Evolutionary conservation across 2,888 invertebrate species (phyloP), one percentile per base, ranked within the genome.

Genomic region (Villa cingulata): DNA sequence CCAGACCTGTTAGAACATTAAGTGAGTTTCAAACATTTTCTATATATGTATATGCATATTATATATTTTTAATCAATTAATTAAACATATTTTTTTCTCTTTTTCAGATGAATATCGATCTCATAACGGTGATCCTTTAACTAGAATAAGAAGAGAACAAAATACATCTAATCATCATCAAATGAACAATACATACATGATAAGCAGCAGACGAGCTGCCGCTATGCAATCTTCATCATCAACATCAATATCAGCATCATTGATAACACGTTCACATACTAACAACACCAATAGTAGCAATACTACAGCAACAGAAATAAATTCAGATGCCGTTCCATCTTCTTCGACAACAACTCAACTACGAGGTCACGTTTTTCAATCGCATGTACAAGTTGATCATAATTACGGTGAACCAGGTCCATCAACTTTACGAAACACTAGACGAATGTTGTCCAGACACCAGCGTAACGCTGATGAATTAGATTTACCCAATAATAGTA

Each of bases 401-500:
- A 67, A 68, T 51, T 70, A 70, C 53, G 66, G 63, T 17, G 64
- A 61, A 45, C 60, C 63, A 12, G 63, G 64, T 4, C 60, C 62
- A 16, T 62, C 63, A 12, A 52, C 57, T 27, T 41, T 55, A 42
- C 61, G 66, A 12, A 59, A 61, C n/a, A 56, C 64, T 9, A 60
- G 68, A 3, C 64, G 65, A 15, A 60, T 63, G 14, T 52, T 70
- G 18, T 69, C 68, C 2, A 62, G 70, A 0, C 69, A 69, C 57
- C 67, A 68, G 49, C 61, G 67, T 2, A 68, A 67, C 50, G 65
- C 67, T 2, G 65, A 66, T 49, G 67, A 68, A 52, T 54, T 65
- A 45, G 68, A 69, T 51, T 42, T 52, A 40, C 49, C 55, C 5
- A 53, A 53, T 18, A 60, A 32, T 32, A 32, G 58, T 27, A 46